Percentiles rank a stretch among this genome's conserved stretches.
Conservation (phyloP, 2,888 invertebrate species). For the Nezara viridula region DNA sequence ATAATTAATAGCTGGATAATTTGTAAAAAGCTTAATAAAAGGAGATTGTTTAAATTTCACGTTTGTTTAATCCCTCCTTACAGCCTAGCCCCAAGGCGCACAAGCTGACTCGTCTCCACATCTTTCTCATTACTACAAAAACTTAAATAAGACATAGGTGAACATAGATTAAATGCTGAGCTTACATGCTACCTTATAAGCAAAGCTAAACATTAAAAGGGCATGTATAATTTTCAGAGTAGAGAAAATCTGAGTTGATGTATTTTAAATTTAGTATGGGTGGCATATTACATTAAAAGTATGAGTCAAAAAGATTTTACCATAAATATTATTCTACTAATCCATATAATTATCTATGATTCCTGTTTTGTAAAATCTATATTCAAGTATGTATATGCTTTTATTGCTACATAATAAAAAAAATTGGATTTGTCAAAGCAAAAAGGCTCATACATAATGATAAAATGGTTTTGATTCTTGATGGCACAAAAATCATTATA, state of each 20-base stretch:
- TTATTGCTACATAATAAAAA: background rate
- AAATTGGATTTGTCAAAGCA: background rate
- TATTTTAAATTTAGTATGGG: background rate
- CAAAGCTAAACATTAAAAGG: background rate
- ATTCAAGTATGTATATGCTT: background rate
- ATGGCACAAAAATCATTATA: background rate
- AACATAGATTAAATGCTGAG: background rate
- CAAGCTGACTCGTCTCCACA: background rate
- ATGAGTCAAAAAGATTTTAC: background rate
- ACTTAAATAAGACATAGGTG: background rate
- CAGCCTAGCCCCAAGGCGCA: background rate
- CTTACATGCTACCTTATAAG: background rate
- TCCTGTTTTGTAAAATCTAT: background rate
- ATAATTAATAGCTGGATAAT: background rate
- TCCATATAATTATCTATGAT: background rate
- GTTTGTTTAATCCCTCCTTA: background rate
- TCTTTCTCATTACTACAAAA: conserved; percentile 8
- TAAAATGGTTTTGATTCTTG: background rate
- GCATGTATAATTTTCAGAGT: background rate
- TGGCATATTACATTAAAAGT: background rate
- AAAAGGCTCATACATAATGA: background rate
- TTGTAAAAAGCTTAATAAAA: background rate
- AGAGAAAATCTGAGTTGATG: background rate
- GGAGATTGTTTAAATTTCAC: conserved; percentile 4
- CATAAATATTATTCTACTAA: background rate